These are phyloP conservation scores for Xestia sexstrigata DNA, from an alignment of 2,888 invertebrate species.

Conservation along the genomic window DNA sequence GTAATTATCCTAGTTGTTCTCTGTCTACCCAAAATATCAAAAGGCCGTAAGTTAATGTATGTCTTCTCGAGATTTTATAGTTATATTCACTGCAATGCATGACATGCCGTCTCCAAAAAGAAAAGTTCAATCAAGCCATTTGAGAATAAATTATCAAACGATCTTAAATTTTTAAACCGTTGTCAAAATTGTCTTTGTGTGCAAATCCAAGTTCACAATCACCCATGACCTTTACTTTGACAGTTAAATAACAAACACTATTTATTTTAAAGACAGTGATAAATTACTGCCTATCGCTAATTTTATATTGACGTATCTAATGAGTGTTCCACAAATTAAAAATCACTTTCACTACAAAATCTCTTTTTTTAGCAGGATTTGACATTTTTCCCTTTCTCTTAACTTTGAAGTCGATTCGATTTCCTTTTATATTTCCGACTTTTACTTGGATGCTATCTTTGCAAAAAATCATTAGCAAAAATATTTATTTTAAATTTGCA, in stretches of 20 bases:
- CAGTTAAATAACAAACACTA: constrained; percentile 50
- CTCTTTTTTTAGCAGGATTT: constrained; percentile 45
- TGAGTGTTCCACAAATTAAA: constrained; percentile 50
- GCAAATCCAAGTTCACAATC: constrained; percentile 33
- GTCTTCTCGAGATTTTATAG: background rate
- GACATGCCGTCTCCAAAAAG: background rate
- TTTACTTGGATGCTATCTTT: constrained; percentile 17
- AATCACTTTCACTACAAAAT: constrained; percentile 58
- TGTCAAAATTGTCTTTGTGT: constrained; percentile 39
- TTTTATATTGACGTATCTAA: constrained; percentile 55
- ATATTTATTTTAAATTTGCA: constrained; percentile 10
- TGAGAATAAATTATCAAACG: background rate
- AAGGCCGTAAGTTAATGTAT: background rate
- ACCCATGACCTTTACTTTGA: constrained; percentile 55
- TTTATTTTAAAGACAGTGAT: constrained; percentile 44
- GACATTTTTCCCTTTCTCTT: constrained; percentile 48
- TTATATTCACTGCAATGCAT: background rate
- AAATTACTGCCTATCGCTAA: constrained; percentile 47
- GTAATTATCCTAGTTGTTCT: background rate
- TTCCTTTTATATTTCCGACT: constrained; percentile 24
- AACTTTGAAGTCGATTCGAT: constrained; percentile 28
- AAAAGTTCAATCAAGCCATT: background rate
- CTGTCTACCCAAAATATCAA: background rate
- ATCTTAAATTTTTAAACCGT: constrained; percentile 19
- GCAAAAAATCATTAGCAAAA: background rate